A percentile compares a stretch with the other conserved stretches of the same genome.
Evolutionary conservation across 2,797 vertebrate species (phyloP).

Genomic region (Peromyscus nudipes): DNA sequence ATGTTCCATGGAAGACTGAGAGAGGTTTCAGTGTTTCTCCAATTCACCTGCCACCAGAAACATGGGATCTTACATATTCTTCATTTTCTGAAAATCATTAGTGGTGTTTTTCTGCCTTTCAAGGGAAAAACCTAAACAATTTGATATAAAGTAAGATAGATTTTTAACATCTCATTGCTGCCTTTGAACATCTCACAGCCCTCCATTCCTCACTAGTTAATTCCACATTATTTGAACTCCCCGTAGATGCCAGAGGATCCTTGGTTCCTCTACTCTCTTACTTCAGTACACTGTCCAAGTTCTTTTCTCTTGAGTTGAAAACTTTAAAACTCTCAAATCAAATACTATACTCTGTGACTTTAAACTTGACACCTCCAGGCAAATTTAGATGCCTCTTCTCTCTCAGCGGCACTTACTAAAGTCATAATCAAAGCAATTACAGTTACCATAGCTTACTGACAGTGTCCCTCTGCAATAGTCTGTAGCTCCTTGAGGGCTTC

Average conservation of each 20-base stretch:
- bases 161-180: background rate
- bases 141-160: background rate
- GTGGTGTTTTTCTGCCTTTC: background rate
- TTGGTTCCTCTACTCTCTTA: background rate
- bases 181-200: background rate
- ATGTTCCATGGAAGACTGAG: background rate
- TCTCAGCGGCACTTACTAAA: background rate
- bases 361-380: background rate
- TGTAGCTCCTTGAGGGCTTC: background rate
- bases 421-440: background rate
- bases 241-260: background rate
- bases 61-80: background rate
- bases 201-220: background rate
- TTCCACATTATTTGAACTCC: background rate
- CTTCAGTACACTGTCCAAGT: background rate
- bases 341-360: background rate
- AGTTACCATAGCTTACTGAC: background rate
- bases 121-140: background rate
- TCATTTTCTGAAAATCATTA: background rate
- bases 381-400: background rate
- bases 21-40: background rate
- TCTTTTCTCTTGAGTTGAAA: background rate
- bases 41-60: background rate
- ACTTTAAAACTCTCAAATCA: constrained; percentile 12
- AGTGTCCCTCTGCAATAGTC: background rate